Conservation (phyloP, 2,797 vertebrate genomes). For the Cyprinodon diabolis region DNA sequence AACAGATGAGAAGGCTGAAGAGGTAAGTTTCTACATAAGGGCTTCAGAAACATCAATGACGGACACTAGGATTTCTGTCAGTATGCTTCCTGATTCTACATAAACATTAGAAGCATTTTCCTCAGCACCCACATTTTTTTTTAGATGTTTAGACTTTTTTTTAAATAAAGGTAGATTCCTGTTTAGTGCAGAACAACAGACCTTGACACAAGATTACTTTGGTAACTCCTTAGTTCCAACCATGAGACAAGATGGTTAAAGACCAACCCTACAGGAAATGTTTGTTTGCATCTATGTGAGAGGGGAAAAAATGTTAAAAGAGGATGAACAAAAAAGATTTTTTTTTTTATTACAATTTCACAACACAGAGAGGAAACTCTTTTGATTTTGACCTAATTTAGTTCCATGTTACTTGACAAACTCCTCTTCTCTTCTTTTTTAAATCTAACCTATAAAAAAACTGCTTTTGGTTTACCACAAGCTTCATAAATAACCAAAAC, state of each 20-base stretch:
- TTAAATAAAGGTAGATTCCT: constrained; percentile 63
- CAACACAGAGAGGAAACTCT: background rate
- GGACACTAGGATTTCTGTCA: constrained; percentile 9
- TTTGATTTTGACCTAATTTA: constrained; percentile 6
- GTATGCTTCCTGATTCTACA: background rate
- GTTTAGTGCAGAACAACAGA: constrained; percentile 59
- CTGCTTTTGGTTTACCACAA: background rate
- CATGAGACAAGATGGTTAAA: background rate
- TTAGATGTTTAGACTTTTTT: constrained; percentile 18
- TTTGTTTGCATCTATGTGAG: background rate
- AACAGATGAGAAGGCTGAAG: background rate
- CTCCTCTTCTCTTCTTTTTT: constrained; percentile 14
- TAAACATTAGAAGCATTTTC: background rate
- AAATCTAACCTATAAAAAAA: constrained; percentile 22
- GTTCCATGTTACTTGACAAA: constrained; percentile 6
- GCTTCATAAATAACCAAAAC: constrained; percentile 5
- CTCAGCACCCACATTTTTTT: background rate
- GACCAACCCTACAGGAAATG: constrained; percentile 2
- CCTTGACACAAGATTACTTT: constrained; percentile 53
- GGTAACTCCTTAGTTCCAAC: constrained; percentile 42
- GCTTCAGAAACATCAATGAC: constrained; percentile 31
- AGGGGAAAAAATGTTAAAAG: background rate
- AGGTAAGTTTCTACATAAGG: background rate
- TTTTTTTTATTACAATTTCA: no score
- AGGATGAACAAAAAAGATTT: background rate